These are phyloP conservation scores for Cosmorhoe ocellata DNA, from an alignment of 2,888 invertebrate genomes.

Conservation along the genomic window DNA sequence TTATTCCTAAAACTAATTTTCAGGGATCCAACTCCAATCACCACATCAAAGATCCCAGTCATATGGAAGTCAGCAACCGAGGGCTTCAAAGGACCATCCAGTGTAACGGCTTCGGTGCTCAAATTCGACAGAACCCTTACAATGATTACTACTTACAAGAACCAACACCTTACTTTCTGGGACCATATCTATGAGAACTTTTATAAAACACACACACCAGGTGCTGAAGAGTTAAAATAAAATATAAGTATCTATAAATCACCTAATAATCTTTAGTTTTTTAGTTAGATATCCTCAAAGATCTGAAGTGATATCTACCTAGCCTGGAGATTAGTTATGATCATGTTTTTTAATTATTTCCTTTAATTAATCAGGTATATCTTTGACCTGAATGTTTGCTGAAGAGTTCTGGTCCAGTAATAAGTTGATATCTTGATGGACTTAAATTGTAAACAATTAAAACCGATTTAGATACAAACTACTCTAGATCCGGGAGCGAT, in stretches of 20 bases:
- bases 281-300: too few relatives aligned
- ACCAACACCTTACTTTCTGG: conserved; percentile 59
- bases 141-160: conserved; percentile 39
- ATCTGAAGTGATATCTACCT: too few relatives aligned
- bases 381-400: too few relatives aligned
- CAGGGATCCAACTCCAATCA: conserved; percentile 72
- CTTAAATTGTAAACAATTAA: conserved; percentile 20
- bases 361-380: too few relatives aligned
- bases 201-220: conserved; percentile 44
- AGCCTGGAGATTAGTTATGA: too few relatives aligned
- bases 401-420: too few relatives aligned
- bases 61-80: conserved; percentile 58
- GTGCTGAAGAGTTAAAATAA: conserved; percentile 21
- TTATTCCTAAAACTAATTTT: conserved; percentile 15
- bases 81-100: conserved; percentile 29
- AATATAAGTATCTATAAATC: too few relatives aligned
- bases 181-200: conserved; percentile 62
- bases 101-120: conserved; percentile 47
- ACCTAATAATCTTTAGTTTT: too few relatives aligned
- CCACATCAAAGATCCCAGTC: conserved; percentile 52
- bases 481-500: conserved; percentile 26
- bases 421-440: background rate
- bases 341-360: too few relatives aligned
- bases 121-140: conserved; percentile 40
- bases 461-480: conserved; percentile 9